These are phyloP conservation scores for Ptychodera flava DNA, from an alignment of 35 echinoderm and acorn worm species.

Conservation along the genomic window DNA sequence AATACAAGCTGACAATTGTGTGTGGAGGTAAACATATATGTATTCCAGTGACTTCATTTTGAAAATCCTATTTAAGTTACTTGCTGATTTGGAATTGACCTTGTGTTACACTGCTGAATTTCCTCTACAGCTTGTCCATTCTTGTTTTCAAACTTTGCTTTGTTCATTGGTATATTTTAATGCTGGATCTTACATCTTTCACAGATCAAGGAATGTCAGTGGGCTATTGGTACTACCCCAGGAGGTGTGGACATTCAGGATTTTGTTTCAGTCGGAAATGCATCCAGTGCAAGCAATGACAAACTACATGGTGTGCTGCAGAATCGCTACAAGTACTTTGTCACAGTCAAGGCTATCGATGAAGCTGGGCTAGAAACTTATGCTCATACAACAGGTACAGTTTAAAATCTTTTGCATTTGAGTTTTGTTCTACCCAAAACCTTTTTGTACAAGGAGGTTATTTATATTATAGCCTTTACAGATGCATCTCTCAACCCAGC, in stretches of 20 bases:
- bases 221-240: constrained; percentile 35
- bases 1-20: too few relatives aligned
- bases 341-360: constrained; percentile 33
- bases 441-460: background rate
- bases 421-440: background rate
- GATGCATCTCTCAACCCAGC: too few relatives aligned
- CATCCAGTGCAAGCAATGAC: constrained; percentile 7
- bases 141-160: background rate
- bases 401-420: background rate
- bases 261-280: constrained; percentile 35
- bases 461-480: background rate
- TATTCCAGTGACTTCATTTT: too few relatives aligned
- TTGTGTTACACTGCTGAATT: too few relatives aligned
- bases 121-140: background rate
- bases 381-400: constrained; percentile 10
- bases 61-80: too few relatives aligned
- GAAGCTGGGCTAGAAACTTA: constrained; percentile 32
- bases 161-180: background rate
- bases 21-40: too few relatives aligned
- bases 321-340: constrained; percentile 27
- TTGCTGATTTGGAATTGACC: too few relatives aligned
- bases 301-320: constrained; percentile 12
- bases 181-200: too few relatives aligned
- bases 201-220: constrained; percentile 28
- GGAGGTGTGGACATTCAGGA: constrained; percentile 28